Conservation (phyloP, 2,113 vertebrate genomes). For the Aldabrachelys gigantea region DNA sequence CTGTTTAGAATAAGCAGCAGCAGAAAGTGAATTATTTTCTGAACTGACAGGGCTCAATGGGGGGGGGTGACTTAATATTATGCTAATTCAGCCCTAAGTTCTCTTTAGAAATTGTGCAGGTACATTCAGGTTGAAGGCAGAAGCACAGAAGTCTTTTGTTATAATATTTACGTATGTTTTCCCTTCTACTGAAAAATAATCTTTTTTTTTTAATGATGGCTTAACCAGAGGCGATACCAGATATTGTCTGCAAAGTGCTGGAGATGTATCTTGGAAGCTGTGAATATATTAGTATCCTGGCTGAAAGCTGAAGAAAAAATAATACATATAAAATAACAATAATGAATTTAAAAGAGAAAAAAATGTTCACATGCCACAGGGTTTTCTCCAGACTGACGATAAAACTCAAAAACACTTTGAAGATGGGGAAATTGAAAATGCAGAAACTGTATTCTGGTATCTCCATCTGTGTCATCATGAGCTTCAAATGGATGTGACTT, state of each 20-base stretch:
- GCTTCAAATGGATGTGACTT: constrained; percentile 45
- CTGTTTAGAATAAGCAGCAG: constrained; percentile 35
- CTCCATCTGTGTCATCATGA: not conserved
- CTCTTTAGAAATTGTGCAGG: constrained; percentile 31
- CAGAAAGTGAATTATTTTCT: constrained; percentile 28
- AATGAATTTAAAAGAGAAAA: constrained; percentile 43
- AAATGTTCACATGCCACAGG: constrained; percentile 10
- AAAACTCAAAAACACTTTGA: constrained; percentile 42
- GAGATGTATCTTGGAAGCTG: constrained; percentile 50
- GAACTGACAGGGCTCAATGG: not conserved
- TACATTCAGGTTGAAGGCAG: constrained; percentile 53
- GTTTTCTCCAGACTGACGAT: constrained; percentile 43
- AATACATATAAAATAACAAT: constrained; percentile 25
- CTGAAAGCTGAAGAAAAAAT: constrained; percentile 26
- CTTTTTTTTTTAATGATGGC: constrained; percentile 26
- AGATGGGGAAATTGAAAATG: constrained; percentile 35
- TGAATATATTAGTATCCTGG: constrained; percentile 57
- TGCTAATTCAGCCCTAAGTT: constrained; percentile 47
- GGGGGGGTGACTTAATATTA: constrained; percentile 15
- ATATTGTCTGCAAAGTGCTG: constrained; percentile 29
- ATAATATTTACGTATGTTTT: constrained; percentile 33
- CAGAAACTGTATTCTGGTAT: constrained; percentile 7
- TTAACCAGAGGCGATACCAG: constrained; percentile 46
- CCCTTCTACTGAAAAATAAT: constrained; percentile 20
- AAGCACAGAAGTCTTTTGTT: constrained; percentile 58